Evolutionary conservation across 2,888 invertebrate genomes (phyloP).

Genomic region (Tipula helvola): DNA sequence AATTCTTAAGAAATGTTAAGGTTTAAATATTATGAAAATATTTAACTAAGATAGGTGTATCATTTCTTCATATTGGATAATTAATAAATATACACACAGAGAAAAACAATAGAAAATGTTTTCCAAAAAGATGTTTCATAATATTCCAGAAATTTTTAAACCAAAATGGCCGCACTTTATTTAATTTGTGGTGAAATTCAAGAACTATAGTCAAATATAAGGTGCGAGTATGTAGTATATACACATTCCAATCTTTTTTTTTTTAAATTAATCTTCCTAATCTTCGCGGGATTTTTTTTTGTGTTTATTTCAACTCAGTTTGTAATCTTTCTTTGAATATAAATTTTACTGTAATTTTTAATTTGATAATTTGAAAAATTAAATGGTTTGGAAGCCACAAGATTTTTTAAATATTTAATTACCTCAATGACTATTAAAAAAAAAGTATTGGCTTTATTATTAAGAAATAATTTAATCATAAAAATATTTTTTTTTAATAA

Average conservation of each 20-base stretch:
- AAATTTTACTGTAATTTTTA: background rate
- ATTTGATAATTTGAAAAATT: background rate
- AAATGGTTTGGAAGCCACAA: background rate
- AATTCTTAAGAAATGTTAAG: background rate
- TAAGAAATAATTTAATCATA: background rate
- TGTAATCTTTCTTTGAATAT: background rate
- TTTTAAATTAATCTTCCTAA: background rate
- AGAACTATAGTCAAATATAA: background rate
- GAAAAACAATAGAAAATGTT: too few species aligned
- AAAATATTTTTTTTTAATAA: background rate
- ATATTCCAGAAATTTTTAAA: too few species aligned
- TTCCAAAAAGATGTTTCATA: too few species aligned
- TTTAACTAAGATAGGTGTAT: background rate
- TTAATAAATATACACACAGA: too few species aligned
- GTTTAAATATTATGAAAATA: background rate
- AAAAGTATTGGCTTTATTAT: background rate
- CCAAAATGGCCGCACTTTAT: too few species aligned
- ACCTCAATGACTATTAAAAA: background rate
- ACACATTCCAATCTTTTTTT: background rate
- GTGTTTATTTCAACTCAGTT: background rate
- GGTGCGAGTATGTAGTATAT: background rate
- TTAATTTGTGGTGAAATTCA: too few species aligned
- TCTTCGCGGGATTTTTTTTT: background rate
- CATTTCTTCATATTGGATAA: background rate
- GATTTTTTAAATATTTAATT: background rate